phyloP scores from a whole-genome alignment of 2,888 invertebrate species.

The Ichneumoninae sp. region DNA sequence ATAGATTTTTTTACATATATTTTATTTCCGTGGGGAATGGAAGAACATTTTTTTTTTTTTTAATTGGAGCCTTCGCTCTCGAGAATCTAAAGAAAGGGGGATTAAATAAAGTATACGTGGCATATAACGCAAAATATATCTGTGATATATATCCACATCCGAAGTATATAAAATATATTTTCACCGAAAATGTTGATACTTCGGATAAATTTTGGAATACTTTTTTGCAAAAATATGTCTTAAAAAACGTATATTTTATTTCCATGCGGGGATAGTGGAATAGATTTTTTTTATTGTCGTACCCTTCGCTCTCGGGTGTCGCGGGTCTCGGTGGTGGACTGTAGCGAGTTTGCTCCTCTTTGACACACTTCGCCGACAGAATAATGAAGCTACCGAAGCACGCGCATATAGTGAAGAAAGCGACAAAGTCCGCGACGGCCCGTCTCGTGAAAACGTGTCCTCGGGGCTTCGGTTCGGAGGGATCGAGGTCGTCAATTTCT shows the following conservation, averaged over 20 bases:
- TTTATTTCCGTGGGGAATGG: neutral
- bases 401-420: slow-evolving; percentile 71
- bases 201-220: no score
- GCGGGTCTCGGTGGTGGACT: slow-evolving; percentile 38
- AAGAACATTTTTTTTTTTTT: neutral
- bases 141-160: no score
- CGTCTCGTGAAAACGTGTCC: slow-evolving; percentile 59
- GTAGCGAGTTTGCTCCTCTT: slow-evolving; percentile 54
- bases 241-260: neutral
- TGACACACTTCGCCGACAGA: slow-evolving; percentile 70
- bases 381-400: slow-evolving; percentile 71
- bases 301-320: slow-evolving; percentile 57
- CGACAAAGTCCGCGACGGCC: slow-evolving; percentile 71
- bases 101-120: neutral
- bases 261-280: neutral
- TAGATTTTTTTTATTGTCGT: slow-evolving; percentile 1
- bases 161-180: no score
- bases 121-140: no score
- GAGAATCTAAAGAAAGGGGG: neutral
- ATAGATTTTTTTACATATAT: no score
- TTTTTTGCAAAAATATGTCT: no score
- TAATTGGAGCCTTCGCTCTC: slow-evolving; percentile 54
- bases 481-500: slow-evolving; percentile 57
- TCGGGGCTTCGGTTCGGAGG: slow-evolving; percentile 39
- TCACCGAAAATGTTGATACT: no score